Base-by-base conservation (phyloP, 1,140 invertebrate species). In the Micrasema minimum region DNA sequence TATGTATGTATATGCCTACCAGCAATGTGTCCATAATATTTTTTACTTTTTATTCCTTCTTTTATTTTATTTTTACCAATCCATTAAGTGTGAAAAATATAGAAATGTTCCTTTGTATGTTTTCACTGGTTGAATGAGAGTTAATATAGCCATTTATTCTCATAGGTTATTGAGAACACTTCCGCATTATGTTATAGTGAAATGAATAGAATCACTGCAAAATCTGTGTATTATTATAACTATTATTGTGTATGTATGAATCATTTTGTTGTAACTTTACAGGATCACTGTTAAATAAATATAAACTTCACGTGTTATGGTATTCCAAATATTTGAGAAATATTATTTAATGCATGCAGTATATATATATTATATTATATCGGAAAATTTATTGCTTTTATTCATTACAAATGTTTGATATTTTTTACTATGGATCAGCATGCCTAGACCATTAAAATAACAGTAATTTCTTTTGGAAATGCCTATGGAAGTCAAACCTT, bases 361-460 rank as follows among this genome's bases (percentile, higher is more conserved):
- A 75, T 66, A 68, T 71, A 41, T 37, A 51, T 16, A 66, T 68
- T 71, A 41, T 51, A 51, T 23, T 46, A 46, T 51, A 59, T 69
- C 69, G 69, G 69, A 66, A 69, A 62, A 53, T 69, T 50, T 75
- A 71, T 75, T 61, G 73, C 73, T 75, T n/a, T 75, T 57, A 69
- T 75, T 69, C 51, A 75, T 75, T 71, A 69, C 59, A 59, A 66
- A 53, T 75, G 73, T 75, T 75, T 75, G 66, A 74, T 48, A 43
- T 50, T 69, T 71, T 71, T 75, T 74, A 68, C 66, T 75, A 75
- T 72, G 48, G 65, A 74, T 59, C 50, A 75, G 73, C 73, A 75
- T 75, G 73, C 69, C 70, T 75, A 75, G 73, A 75, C 69, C 59
- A 67, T 71, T 59, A 69, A 66, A 64, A 71, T 62, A 69, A 71